Percentiles rank a stretch among this genome's conserved stretches.
Evolutionary conservation across 2,888 invertebrate genomes (phyloP).

Genomic region (Aphodius granarius): DNA sequence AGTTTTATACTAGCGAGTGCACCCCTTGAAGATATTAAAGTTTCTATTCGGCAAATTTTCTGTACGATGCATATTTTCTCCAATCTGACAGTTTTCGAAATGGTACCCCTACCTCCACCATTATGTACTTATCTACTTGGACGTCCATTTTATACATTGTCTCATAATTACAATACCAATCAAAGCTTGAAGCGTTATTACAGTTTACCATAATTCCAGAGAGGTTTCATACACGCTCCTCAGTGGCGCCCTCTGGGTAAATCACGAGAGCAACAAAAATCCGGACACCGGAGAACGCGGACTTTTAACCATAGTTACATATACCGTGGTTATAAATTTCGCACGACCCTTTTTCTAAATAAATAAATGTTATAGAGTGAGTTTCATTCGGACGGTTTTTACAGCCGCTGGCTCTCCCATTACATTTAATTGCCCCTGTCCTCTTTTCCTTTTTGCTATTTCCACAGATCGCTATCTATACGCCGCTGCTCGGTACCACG

Average conservation of each 20-base stretch:
- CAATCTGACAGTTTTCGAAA: no score
- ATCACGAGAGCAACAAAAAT: not conserved
- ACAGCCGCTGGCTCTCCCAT: constrained; percentile 22
- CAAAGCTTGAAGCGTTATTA: not conserved
- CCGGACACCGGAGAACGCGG: not conserved
- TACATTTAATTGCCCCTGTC: constrained; percentile 27
- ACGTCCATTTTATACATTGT: not conserved
- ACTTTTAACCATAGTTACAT: not conserved
- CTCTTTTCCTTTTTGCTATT: constrained; percentile 25
- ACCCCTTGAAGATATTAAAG: no score
- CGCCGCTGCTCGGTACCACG: constrained; percentile 24
- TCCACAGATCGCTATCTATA: constrained; percentile 26
- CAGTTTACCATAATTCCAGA: not conserved
- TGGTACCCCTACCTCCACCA: no score
- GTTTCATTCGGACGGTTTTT: constrained; percentile 2
- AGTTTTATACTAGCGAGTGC: no score
- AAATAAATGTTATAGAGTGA: not conserved
- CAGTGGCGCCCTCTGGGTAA: not conserved
- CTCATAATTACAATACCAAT: not conserved
- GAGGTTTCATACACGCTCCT: not conserved
- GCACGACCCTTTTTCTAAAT: not conserved
- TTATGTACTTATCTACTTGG: no score
- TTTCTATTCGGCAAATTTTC: no score
- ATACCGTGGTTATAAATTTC: not conserved
- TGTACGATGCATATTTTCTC: no score